phyloP scores from a whole-genome alignment of 2,113 vertebrate species.

The Tenrec ecaudatus region DNA sequence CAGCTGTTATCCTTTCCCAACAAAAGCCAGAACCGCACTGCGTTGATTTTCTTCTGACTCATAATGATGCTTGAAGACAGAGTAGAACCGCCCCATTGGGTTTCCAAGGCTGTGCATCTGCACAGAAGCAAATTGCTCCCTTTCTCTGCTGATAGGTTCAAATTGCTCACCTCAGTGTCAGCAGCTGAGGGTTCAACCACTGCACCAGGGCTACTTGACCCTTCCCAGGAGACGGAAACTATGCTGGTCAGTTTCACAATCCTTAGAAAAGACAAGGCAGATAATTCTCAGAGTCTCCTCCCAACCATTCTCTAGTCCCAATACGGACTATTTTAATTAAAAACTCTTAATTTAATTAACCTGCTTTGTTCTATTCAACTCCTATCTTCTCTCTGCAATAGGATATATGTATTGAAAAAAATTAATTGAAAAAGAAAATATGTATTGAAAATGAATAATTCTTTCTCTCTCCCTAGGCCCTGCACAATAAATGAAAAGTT shows the following conservation, averaged over 20 bases:
- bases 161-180: background rate
- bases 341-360: slow-evolving; percentile 50
- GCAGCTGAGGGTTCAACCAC: background rate
- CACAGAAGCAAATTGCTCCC: no score
- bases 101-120: no score
- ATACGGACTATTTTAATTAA: background rate
- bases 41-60: background rate
- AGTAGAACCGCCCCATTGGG: background rate
- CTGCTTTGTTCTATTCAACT: slow-evolving; percentile 23
- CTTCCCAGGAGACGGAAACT: background rate
- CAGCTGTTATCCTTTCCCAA: background rate
- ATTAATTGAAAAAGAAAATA: slow-evolving; percentile 53
- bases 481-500: slow-evolving; percentile 55
- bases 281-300: background rate
- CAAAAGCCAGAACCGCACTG: background rate
- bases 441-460: slow-evolving; percentile 39
- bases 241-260: background rate
- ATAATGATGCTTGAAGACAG: background rate
- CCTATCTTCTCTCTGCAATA: background rate
- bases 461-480: background rate
- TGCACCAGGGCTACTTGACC: background rate
- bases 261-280: background rate
- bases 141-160: background rate
- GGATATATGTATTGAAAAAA: slow-evolving; percentile 3
- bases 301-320: background rate